Percentiles rank a stretch among this genome's conserved stretches.
Conservation (phyloP, 2,797 vertebrate genomes). For the Acanthiza pusilla region DNA sequence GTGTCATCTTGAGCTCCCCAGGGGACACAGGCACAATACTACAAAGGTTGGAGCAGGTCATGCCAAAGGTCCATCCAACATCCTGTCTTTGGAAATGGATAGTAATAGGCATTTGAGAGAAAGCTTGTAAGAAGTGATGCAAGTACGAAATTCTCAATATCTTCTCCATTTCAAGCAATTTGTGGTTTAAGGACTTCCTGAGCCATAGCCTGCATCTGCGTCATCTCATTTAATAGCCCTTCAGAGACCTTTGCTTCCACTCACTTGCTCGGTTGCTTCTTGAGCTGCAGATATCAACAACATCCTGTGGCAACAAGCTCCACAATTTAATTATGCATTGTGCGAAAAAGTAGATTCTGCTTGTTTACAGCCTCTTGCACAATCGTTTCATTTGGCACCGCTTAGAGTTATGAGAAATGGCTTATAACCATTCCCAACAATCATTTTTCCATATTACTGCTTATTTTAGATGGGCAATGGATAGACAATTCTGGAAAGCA, state of each 20-base stretch:
- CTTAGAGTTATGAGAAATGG: background rate
- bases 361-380: conserved; percentile 25
- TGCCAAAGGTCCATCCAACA: background rate
- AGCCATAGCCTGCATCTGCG: conserved; percentile 17
- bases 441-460: background rate
- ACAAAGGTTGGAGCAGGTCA: background rate
- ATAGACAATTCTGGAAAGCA: background rate
- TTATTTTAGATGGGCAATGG: conserved; percentile 10
- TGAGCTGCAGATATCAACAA: conserved; percentile 32
- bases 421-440: background rate
- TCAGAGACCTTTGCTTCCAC: conserved; percentile 37
- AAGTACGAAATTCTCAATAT: conserved; percentile 37
- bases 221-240: conserved; percentile 54
- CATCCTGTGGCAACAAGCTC: conserved; percentile 3
- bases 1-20: background rate
- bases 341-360: conserved; percentile 18
- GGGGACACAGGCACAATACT: background rate
- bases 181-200: conserved; percentile 63
- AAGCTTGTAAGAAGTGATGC: background rate
- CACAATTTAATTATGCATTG: conserved; percentile 15
- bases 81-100: background rate
- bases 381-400: conserved; percentile 13
- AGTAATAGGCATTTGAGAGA: conserved; percentile 12
- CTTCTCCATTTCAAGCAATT: conserved; percentile 54
- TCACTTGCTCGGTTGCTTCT: conserved; percentile 4